Evolutionary conservation across 2,888 invertebrate species (phyloP).

Genomic region (Tetragonula carbonaria): DNA sequence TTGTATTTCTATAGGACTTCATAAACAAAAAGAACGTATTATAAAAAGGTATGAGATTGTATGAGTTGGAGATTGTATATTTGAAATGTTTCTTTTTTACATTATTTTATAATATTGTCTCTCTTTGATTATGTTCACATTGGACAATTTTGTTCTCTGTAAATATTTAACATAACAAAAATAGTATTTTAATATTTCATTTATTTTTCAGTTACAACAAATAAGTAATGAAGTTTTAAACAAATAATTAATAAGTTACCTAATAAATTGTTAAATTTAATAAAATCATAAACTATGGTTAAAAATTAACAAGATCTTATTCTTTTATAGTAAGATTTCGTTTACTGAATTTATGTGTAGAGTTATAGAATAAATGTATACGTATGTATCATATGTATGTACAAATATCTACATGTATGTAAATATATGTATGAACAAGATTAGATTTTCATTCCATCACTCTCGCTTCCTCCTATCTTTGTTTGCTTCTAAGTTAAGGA

Average conservation of each 20-base stretch:
- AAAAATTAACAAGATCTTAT: neutral
- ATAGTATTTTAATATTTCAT: neutral
- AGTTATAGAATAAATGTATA: conserved; percentile 24
- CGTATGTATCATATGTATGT: conserved; percentile 12
- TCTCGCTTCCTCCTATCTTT: conserved; percentile 16
- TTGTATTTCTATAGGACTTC: neutral
- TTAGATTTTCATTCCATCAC: conserved; percentile 37
- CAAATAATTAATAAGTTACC: too few relatives aligned
- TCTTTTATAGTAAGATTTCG: neutral
- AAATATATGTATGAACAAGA: conserved; percentile 4
- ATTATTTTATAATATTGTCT: neutral
- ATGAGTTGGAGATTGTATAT: neutral
- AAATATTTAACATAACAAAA: neutral
- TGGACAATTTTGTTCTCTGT: neutral
- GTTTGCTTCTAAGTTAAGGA: conserved; percentile 36
- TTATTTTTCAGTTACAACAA: neutral
- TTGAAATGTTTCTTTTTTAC: neutral
- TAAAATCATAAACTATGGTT: neutral
- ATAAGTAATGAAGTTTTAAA: too few relatives aligned
- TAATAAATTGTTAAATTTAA: too few relatives aligned
- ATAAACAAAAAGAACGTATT: neutral
- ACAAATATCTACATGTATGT: neutral
- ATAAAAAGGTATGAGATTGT: neutral
- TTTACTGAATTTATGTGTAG: conserved; percentile 8
- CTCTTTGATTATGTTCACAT: neutral